Base-by-base conservation (phyloP, 2,888 invertebrate genomes). In the Eucriotettix oculatus region DNA sequence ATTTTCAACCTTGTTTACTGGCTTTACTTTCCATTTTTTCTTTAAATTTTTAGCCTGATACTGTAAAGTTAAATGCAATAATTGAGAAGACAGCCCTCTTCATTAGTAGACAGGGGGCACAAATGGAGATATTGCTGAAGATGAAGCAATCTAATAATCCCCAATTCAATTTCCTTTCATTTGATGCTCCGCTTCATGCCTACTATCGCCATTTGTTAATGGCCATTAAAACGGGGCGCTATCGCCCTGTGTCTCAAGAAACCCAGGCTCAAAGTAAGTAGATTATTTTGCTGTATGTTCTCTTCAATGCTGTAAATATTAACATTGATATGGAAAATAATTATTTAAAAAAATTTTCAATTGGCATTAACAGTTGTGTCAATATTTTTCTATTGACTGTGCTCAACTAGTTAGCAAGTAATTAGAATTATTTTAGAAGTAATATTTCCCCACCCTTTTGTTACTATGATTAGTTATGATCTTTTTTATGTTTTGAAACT, bases 111-210 rank as follows among this genome's bases (percentile, higher is more conserved):
- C 95, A 97, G 71, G 98, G 98, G 0, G 82, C 86, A 10, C 99
- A 99, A 76, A 97, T 99, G 97, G 99, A 99, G 77, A 96, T 99
- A 66, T 80, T 99, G 12, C 86, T 99, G 66, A 98, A 98, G 75
- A 92, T 97, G 7, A 99, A 98, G 75, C 99, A 99, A 74, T 81
- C 89, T 0, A 86, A 87, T 70, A 98, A 97, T 76, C 80, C 86
- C 0, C 91, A 95, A 75, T 99, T 99, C 75, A 82, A 87, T 65
- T 99, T 99, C 75, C 78, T 99, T 62, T 88, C 90, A 61, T 90
- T 89, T 70, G 91, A 90, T 65, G 84, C 91, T 62, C 74, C 77
- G 0, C 77, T 98, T 52, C 86, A 97, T 74, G 83, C 87, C 0
- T 99, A 95, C 74, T 99, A 98, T 74, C 86, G 86, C 63, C 86